Conservation (phyloP, 2,888 invertebrate species). For the Caenorhabditis doughertyi region DNA sequence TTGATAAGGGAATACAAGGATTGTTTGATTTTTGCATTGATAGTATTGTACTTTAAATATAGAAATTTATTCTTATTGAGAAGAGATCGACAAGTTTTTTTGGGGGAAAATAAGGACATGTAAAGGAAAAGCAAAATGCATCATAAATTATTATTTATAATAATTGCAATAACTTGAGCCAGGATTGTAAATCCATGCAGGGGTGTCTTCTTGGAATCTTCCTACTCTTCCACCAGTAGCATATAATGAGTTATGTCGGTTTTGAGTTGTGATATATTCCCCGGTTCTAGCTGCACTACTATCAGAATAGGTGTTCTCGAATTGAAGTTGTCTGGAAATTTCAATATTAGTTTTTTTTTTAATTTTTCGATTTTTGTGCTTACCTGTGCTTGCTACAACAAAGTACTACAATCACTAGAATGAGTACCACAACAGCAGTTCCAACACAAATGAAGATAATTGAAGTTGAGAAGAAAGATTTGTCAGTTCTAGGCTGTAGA, state of each 20-base stretch:
- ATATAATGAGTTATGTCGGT: slow-evolving; percentile 66
- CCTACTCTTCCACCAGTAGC: slow-evolving; percentile 42
- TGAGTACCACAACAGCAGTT: slow-evolving; percentile 79
- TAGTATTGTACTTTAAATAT: not conserved
- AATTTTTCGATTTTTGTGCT: no score
- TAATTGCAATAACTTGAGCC: slow-evolving; percentile 74
- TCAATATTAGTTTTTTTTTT: not conserved
- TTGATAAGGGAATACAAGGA: not conserved
- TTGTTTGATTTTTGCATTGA: not conserved
- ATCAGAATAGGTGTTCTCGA: slow-evolving; percentile 67
- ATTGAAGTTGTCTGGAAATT: slow-evolving; percentile 58
- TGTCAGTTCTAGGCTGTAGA: slow-evolving; percentile 4
- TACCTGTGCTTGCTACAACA: slow-evolving; percentile 38
- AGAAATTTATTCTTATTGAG: slow-evolving; percentile 36
- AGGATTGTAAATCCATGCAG: slow-evolving; percentile 79
- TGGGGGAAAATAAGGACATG: slow-evolving; percentile 17
- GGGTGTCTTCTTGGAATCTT: slow-evolving; percentile 66
- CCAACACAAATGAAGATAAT: slow-evolving; percentile 79
- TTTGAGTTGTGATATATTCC: slow-evolving; percentile 79
- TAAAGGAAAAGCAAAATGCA: not conserved
- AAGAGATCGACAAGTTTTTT: slow-evolving; percentile 35
- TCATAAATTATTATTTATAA: slow-evolving; percentile 67
- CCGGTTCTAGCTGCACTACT: slow-evolving; percentile 74
- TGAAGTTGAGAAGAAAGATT: slow-evolving; percentile 71
- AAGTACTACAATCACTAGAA: slow-evolving; percentile 77